A percentile compares a stretch with the other conserved stretches of the same genome.
phyloP scores from a whole-genome alignment of 2,888 invertebrate genomes.

The Lepas anatifera region DNA sequence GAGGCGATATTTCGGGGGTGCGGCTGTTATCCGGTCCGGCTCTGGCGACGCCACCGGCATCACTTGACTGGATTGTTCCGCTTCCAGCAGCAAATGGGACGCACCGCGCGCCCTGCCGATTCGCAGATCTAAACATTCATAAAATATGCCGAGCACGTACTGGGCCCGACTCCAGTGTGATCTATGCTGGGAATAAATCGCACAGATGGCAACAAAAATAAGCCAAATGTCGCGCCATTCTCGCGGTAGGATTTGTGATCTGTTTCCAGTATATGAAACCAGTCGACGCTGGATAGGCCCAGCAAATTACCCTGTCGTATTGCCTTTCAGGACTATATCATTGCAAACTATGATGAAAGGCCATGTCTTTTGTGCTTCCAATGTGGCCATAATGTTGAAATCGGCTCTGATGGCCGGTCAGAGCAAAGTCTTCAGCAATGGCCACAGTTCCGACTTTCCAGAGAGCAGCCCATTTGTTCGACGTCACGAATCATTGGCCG shows the following conservation, averaged over 20 bases:
- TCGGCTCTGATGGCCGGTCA: background rate
- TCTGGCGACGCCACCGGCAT: background rate
- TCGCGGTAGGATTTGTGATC: constrained; percentile 5
- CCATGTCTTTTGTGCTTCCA: background rate
- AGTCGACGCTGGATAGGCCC: background rate
- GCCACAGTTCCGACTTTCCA: too few species aligned
- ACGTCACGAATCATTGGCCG: too few species aligned
- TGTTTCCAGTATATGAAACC: background rate
- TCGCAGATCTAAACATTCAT: constrained; percentile 1
- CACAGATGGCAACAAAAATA: constrained; percentile 10
- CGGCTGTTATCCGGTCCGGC: background rate
- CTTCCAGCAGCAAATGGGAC: background rate
- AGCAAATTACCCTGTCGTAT: background rate
- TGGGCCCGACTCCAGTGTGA: background rate
- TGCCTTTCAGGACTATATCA: background rate
- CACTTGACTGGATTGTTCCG: constrained; percentile 4
- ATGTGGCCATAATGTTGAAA: background rate
- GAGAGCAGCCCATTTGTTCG: too few species aligned
- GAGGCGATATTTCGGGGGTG: too few species aligned
- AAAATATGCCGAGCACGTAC: background rate
- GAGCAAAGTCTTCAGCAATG: too few species aligned
- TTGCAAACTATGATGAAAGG: background rate
- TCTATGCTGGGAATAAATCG: constrained; percentile 6
- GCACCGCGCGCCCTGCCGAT: background rate
- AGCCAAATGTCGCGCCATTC: constrained; percentile 3